A percentile compares a stretch with the other conserved stretches of the same genome.
phyloP scores from a whole-genome alignment of 1,140 invertebrate species.

The Monomorium pharaonis region DNA sequence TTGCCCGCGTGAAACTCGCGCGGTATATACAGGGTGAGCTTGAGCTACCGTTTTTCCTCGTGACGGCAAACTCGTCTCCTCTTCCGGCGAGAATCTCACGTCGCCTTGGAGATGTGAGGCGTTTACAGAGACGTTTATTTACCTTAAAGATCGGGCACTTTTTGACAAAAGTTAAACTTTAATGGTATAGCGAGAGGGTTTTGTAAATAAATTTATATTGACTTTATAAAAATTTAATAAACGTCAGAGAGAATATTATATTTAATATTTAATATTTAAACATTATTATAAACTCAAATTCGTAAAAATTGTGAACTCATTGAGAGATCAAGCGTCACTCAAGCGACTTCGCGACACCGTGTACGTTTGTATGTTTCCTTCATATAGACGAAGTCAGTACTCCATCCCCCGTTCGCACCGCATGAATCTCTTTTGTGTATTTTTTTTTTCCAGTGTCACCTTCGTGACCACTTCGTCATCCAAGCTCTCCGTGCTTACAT shows the following conservation, averaged over 20 bases:
- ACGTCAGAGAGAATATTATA: not conserved
- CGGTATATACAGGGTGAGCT: conserved; percentile 35
- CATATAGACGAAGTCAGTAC: not conserved
- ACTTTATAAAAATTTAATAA: not conserved
- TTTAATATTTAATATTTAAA: not conserved
- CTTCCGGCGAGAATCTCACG: not conserved
- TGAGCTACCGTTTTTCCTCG: not conserved
- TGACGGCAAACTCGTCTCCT: not conserved
- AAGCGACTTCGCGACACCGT: not conserved
- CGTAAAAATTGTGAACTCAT: not conserved
- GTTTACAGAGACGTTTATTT: not conserved
- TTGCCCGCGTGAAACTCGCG: conserved; percentile 24
- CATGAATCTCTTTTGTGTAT: not conserved
- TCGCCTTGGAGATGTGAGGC: not conserved
- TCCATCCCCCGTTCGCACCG: not conserved
- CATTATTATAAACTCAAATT: not conserved
- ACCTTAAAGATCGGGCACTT: not conserved
- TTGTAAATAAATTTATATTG: not conserved
- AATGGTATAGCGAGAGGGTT: not conserved
- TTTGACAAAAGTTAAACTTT: not conserved
- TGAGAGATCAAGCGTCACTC: not conserved
- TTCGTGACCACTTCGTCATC: conserved; percentile 58
- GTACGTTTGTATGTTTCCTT: not conserved
- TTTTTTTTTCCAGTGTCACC: conserved; percentile 22
- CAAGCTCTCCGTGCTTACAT: conserved; percentile 41